Conservation (phyloP, 2,888 invertebrate species). For the Choreutis nemorana region DNA sequence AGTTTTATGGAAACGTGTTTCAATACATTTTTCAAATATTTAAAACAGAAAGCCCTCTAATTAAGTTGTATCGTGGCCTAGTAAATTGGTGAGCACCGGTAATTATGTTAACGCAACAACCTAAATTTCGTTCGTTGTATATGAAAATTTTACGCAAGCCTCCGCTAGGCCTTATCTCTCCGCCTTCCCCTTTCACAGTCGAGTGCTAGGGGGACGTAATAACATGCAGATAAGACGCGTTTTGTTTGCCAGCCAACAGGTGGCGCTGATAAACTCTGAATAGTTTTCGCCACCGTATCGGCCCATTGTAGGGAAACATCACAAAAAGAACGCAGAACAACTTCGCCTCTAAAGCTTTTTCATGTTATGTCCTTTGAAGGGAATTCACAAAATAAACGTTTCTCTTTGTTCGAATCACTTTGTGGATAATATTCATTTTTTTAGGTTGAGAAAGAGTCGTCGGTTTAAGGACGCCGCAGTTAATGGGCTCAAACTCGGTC, state of each 20-base stretch:
- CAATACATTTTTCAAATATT: no score
- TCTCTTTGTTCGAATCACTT: slow-evolving; percentile 18
- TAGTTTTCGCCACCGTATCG: slow-evolving; percentile 34
- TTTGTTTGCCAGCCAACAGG: slow-evolving; percentile 28
- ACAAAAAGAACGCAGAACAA: slow-evolving; percentile 23
- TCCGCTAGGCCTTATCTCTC: no score
- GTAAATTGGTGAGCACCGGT: no score
- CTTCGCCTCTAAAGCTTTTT: slow-evolving; percentile 24
- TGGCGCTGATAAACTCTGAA: slow-evolving; percentile 35
- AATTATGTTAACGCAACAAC: no score
- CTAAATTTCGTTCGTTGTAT: no score
- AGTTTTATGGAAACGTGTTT: no score
- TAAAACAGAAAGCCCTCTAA: no score
- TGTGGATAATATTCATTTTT: slow-evolving; percentile 1
- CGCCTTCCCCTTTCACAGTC: background rate
- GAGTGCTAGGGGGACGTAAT: slow-evolving; percentile 4
- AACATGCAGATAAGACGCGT: slow-evolving; percentile 8
- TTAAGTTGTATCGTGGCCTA: no score
- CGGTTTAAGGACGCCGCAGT: no score
- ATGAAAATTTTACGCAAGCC: no score
- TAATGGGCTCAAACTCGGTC: no score
- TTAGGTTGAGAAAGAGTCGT: background rate
- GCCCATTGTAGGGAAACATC: slow-evolving; percentile 17
- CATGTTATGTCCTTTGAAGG: slow-evolving; percentile 33
- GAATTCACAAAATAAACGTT: no score